A percentile compares a stretch with the other conserved stretches of the same genome.
Evolutionary conservation across 2,888 invertebrate species (phyloP).

Genomic region (Oscheius sp.): DNA sequence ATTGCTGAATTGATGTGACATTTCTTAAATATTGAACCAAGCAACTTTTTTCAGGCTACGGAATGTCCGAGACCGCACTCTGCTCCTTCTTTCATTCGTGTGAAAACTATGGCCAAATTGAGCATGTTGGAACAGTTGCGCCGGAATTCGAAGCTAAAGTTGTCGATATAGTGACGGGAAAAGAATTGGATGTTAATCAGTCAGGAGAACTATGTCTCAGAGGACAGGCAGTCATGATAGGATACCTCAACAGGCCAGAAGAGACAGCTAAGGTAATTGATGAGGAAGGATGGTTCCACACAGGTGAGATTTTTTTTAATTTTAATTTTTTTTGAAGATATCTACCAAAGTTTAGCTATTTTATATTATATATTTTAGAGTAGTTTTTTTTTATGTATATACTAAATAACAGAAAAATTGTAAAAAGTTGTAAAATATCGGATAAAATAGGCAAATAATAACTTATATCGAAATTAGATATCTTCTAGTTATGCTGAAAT

Average conservation of each 20-base stretch:
- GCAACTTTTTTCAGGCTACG: conserved; percentile 32
- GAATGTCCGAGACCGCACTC: conserved; percentile 31
- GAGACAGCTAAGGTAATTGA: conserved; percentile 9
- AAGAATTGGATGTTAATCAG: conserved; percentile 26
- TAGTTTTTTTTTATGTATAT: too few species aligned
- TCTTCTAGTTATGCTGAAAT: too few species aligned
- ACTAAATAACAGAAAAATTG: too few species aligned
- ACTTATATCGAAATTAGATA: too few species aligned
- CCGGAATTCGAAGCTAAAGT: conserved; percentile 17
- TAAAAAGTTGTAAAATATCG: too few species aligned
- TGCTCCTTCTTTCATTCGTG: conserved; percentile 33
- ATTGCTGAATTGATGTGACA: too few species aligned
- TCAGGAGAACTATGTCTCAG: conserved; percentile 47
- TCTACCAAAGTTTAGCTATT: background rate
- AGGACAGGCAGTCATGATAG: conserved; percentile 50
- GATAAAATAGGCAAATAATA: too few species aligned
- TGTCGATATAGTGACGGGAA: conserved; percentile 16
- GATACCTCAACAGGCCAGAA: conserved; percentile 39
- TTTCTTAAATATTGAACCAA: too few species aligned
- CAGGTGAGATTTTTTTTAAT: conserved; percentile 20
- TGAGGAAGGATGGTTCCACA: conserved; percentile 42
- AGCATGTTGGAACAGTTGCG: conserved; percentile 9
- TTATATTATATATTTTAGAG: background rate
- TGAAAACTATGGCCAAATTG: conserved; percentile 4
- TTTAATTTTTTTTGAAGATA: background rate